Percentiles rank a stretch among this genome's conserved stretches.
Evolutionary conservation across 1,140 invertebrate genomes (phyloP).

Genomic region (Hylaeus volcanicus): DNA sequence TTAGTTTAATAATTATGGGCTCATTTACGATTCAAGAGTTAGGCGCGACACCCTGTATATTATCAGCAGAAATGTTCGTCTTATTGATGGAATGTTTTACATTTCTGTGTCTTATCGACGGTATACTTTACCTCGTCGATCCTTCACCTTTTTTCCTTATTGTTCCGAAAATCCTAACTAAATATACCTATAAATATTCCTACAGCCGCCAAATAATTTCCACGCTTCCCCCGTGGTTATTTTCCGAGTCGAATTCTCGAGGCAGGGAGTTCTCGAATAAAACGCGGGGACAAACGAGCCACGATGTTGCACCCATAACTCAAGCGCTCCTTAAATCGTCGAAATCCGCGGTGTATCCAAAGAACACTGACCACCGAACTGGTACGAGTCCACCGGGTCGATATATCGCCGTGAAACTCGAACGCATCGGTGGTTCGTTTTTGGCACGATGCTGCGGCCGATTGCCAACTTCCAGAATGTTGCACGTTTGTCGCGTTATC

Average conservation of each 20-base stretch:
- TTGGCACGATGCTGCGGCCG: constrained; percentile 10
- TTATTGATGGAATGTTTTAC: too few relatives aligned
- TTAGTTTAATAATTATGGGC: too few relatives aligned
- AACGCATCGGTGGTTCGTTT: neutral
- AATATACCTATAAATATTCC: too few relatives aligned
- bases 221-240: neutral
- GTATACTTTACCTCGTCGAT: too few relatives aligned
- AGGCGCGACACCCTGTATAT: too few relatives aligned
- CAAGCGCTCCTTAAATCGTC: neutral
- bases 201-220: too few relatives aligned
- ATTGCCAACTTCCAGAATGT: constrained; percentile 20
- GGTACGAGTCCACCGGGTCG: neutral
- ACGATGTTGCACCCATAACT: neutral
- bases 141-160: too few relatives aligned
- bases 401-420: constrained; percentile 12
- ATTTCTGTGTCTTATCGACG: too few relatives aligned
- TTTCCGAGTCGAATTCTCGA: neutral
- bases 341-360: neutral
- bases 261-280: neutral
- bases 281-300: neutral
- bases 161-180: too few relatives aligned
- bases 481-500: constrained; percentile 3
- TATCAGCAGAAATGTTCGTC: too few relatives aligned
- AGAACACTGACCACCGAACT: neutral
- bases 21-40: too few relatives aligned